phyloP scores from a whole-genome alignment of 2,888 invertebrate genomes.

The Tridacna gigas region DNA sequence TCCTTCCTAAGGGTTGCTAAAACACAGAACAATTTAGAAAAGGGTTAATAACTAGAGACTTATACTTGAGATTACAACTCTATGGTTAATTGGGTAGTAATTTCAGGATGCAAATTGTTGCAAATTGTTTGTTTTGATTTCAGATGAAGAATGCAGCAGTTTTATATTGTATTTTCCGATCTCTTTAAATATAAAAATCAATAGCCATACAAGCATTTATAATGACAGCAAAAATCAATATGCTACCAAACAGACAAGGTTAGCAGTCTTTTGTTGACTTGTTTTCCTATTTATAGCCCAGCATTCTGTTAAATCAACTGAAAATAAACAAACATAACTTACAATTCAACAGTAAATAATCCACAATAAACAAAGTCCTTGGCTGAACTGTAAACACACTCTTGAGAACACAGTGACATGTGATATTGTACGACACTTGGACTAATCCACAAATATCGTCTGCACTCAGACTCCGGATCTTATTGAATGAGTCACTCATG shows the following conservation, averaged over 20 bases:
- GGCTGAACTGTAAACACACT: conserved; percentile 10
- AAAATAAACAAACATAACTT: conserved; percentile 12
- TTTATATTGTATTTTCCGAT: not conserved
- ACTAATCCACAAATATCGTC: conserved; percentile 26
- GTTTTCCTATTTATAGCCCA: no score
- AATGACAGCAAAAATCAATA: conserved; percentile 28
- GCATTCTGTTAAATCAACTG: not conserved
- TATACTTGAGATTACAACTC: no score
- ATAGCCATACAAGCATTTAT: conserved; percentile 19
- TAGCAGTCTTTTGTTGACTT: not conserved
- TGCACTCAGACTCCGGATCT: conserved; percentile 19
- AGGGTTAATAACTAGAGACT: no score
- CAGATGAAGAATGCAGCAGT: no score
- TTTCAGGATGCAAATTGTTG: no score
- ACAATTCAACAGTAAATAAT: conserved; percentile 6
- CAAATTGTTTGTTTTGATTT: no score
- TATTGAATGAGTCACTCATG: conserved; percentile 9
- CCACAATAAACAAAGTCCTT: conserved; percentile 7
- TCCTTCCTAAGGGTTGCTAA: no score
- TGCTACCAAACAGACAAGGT: not conserved
- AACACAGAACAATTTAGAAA: no score
- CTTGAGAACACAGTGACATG: conserved; percentile 14
- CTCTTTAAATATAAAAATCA: conserved; percentile 23
- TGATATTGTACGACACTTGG: conserved; percentile 3
- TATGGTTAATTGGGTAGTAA: no score